A percentile compares a stretch with the other conserved stretches of the same genome.
These are phyloP conservation scores for Pangasius krempfi DNA, from an alignment of 2,797 vertebrate genomes.

Conservation along the genomic window DNA sequence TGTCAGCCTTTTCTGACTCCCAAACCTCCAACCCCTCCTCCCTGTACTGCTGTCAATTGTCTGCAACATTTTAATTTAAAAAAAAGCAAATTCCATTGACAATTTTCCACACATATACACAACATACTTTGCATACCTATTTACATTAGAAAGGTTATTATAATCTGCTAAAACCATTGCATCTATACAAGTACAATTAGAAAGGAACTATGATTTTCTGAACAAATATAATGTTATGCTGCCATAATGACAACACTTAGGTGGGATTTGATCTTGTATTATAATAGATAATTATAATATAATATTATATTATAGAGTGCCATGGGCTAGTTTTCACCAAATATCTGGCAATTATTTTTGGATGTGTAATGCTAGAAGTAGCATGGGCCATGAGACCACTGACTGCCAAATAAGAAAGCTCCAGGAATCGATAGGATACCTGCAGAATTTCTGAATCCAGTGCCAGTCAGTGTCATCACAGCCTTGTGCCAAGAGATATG, in stretches of 20 bases:
- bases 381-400: too few relatives aligned
- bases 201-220: background rate
- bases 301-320: background rate
- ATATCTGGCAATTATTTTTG: background rate
- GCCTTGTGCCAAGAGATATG: too few relatives aligned
- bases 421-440: too few relatives aligned
- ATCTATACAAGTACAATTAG: background rate
- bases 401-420: too few relatives aligned
- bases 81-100: constrained; percentile 10
- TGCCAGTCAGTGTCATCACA: too few relatives aligned
- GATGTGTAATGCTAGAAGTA: background rate
- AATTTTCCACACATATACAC: background rate
- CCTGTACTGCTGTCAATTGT: constrained; percentile 26
- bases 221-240: background rate
- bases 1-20: constrained; percentile 24
- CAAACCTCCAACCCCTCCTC: background rate
- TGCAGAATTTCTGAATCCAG: too few relatives aligned
- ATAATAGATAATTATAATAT: too few relatives aligned
- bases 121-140: background rate
- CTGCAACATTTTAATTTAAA: constrained; percentile 31
- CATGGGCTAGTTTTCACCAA: background rate
- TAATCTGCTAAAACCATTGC: background rate
- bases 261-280: background rate
- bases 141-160: background rate
- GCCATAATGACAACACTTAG: background rate